These are phyloP conservation scores for Oncorhynchus tshawytscha DNA, from an alignment of 2,113 vertebrate genomes.

Conservation along the genomic window DNA sequence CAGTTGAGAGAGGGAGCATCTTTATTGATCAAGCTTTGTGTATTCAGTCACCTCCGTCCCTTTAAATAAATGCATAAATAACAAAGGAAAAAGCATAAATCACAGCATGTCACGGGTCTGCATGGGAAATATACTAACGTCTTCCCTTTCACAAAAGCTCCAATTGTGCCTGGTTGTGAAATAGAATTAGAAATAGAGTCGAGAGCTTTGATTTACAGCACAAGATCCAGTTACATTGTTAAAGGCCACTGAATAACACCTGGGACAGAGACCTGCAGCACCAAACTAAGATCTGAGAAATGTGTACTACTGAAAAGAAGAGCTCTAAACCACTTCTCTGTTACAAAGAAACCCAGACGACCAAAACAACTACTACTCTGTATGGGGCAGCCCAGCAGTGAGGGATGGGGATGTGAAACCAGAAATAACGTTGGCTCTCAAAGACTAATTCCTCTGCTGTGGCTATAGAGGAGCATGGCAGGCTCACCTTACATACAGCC, in stretches of 20 bases:
- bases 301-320: background rate
- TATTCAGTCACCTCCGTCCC: background rate
- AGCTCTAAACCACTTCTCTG: background rate
- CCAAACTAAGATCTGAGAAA: background rate
- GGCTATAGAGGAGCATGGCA: background rate
- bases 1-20: slow-evolving; percentile 49
- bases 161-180: background rate
- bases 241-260: background rate
- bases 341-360: background rate
- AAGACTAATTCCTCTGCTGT: too few relatives aligned
- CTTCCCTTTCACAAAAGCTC: background rate
- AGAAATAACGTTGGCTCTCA: too few relatives aligned
- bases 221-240: background rate
- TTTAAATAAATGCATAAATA: background rate
- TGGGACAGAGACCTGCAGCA: background rate
- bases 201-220: background rate
- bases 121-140: background rate
- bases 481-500: background rate
- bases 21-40: slow-evolving; percentile 64
- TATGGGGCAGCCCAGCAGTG: background rate
- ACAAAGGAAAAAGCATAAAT: slow-evolving; percentile 48
- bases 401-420: background rate
- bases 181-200: background rate
- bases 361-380: background rate
- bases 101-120: background rate